Base-by-base conservation (phyloP, 2,113 vertebrate genomes). In the Erinaceus europaeus region DNA sequence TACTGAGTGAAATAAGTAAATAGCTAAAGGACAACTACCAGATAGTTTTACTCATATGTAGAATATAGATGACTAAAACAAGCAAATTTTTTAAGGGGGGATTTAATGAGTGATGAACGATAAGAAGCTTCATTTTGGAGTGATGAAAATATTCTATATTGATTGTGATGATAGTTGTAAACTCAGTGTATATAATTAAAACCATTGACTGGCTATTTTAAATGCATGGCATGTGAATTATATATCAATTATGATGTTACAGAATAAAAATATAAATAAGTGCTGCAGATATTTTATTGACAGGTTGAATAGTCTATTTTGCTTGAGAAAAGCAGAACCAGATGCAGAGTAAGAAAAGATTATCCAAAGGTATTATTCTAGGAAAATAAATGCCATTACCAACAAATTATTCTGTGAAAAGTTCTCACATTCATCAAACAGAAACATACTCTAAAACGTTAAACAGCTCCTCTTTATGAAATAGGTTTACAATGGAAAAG, bases 241-340 rank as follows among this genome's bases (percentile, higher is more conserved):
- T 42, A 75, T 77, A 27, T 73, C 27, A 78, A 29, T 32, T 52
- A 62, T 40, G 29, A n/a, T 42, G 1, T 62, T 21, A 53, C 4
- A 81, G 84, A 81, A 62, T 75, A 68, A 78, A 80, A 68, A 71
- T 55, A 69, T 44, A 86, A 86, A 44, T 48, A 77, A 59, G 1
- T 76, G 13, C 57, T 81, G 1, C 4, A 46, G 20, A 40, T 69
- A 92, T 71, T 78, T 89, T 42, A 38, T 0, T 40, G 55, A 38
- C 6, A 36, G 4, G 50, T 91, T 86, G 6, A 44, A 59, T 61
- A 40, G 9, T 73, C 61, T 62, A 23, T 48, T 74, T 82, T 50
- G 32, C 32, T 23, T 27, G 61, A 76, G 29, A 34, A 82, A 44
- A 84, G 50, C 12, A 72, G 75, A 89, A 46, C 21, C 50, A 86